Evolutionary conservation across 2,797 vertebrate genomes (phyloP), one percentile per base, ranked within the genome.

Genomic region (Diplodus puntazzo): DNA sequence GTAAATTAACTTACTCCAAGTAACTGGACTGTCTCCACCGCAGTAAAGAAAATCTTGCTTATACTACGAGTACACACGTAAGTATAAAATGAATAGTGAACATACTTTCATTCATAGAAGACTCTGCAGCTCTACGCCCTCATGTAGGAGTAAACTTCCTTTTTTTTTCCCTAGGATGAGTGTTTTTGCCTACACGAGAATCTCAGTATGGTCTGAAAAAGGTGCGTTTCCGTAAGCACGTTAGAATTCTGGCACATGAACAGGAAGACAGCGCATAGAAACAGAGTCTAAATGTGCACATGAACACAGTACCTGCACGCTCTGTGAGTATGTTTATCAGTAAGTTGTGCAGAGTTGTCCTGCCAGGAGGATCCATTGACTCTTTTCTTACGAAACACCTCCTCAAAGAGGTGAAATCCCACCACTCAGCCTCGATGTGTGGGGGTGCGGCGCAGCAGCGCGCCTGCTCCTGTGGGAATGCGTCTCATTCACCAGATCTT

Each of bases 401-500:
- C 62, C 72, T 75, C 34, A 42, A 50, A 74, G 55, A 62, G 69
- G 50, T 46, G 43, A 64, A 61, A 71, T n/a, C 62, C 80, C 54
- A 34, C 70, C 21, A 23, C 46, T 62, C 52, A n/a, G 2, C 49
- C 74, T 76, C 0, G 3, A 21, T 58, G 57, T 73, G 73, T 78
- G 79, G 69, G 60, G 84, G 67, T 86, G 81, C 76, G 21, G 30
- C 52, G 73, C 69, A 54, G 80, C 50, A 61, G 34, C 53, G 43
- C 42, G 58, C 30, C 62, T 23, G 62, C 53, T 77, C 60, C 69
- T 42, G 43, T 64, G 69, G 80, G 83, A 67, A 78, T 18, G n/a
- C 18, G 13, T 80, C 83, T 77, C 67, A 83, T 80, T 80, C 74
- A 42, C 69, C 11, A 16, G 12, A 69, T 71, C 57, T 77, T 81